phyloP scores from a whole-genome alignment of 2,113 vertebrate species.

The Carlito syrichta region DNA sequence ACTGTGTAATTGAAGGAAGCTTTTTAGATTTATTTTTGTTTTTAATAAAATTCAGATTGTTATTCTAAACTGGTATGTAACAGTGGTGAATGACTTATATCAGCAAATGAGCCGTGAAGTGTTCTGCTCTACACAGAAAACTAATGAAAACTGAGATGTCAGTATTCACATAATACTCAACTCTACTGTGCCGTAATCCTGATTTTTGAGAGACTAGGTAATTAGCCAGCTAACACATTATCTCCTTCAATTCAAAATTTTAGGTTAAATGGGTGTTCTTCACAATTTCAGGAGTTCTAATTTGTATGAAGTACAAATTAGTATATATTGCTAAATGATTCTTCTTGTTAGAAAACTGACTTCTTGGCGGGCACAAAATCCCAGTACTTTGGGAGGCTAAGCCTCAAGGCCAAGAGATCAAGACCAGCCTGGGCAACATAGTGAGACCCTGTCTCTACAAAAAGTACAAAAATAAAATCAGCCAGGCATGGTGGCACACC shows the following conservation, averaged over 20 bases:
- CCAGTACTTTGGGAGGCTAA: no score
- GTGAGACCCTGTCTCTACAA: no score
- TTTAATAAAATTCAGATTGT: constrained; percentile 79
- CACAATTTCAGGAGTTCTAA: neutral
- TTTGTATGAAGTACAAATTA: neutral
- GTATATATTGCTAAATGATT: neutral
- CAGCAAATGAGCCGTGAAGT: constrained; percentile 61
- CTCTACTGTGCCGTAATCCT: neutral
- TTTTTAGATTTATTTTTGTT: constrained; percentile 73
- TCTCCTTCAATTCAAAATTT: neutral
- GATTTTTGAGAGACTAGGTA: neutral
- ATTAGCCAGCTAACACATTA: neutral
- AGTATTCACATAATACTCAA: constrained; percentile 1
- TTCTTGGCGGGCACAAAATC: no score
- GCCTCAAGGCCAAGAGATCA: no score
- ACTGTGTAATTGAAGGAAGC: constrained; percentile 75
- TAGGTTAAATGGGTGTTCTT: neutral
- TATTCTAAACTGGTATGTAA: constrained; percentile 77
- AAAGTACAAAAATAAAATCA: no score
- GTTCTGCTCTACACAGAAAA: constrained; percentile 66
- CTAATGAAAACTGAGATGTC: constrained; percentile 69
- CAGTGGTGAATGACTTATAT: constrained; percentile 73
- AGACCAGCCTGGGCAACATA: no score
- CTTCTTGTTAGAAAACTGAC: neutral
- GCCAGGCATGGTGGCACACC: no score